phyloP scores from a whole-genome alignment of 2,888 invertebrate species.

The Cephonodes hylas region DNA sequence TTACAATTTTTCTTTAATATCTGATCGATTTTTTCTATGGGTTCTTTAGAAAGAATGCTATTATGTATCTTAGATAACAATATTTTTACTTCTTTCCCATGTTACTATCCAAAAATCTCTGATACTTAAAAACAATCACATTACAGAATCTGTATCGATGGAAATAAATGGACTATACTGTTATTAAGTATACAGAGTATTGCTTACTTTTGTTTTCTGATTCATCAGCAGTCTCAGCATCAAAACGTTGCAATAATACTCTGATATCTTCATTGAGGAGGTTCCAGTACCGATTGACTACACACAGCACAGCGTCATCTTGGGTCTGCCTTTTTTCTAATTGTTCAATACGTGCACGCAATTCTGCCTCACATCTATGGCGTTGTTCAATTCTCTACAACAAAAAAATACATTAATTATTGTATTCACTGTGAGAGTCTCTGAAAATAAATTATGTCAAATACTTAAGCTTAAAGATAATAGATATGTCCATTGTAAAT shows the following conservation, averaged over 20 bases:
- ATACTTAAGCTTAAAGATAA: no score
- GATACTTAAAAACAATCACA: no score
- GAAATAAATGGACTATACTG: neutral
- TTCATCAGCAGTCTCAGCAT: conserved; percentile 98
- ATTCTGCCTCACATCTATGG: conserved; percentile 92
- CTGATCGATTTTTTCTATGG: no score
- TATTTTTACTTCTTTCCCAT: no score
- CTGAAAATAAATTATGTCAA: no score
- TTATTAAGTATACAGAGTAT: neutral
- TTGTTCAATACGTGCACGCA: conserved; percentile 95
- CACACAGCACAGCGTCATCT: conserved; percentile 98
- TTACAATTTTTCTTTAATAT: no score
- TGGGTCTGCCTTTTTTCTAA: conserved; percentile 96
- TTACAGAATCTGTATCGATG: no score
- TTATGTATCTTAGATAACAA: no score
- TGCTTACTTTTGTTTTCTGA: conserved; percentile 93
- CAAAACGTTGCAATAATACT: conserved; percentile 95
- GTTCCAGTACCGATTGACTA: conserved; percentile 98
- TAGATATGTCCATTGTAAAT: no score
- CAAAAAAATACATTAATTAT: conserved; percentile 9
- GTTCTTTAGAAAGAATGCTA: no score
- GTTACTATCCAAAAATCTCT: no score
- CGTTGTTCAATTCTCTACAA: conserved; percentile 93
- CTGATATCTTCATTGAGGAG: conserved; percentile 98
- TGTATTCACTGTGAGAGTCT: no score